A percentile compares a stretch with the other conserved stretches of the same genome.
phyloP scores from a whole-genome alignment of 2,113 vertebrate species.

The Saccopteryx leptura region DNA sequence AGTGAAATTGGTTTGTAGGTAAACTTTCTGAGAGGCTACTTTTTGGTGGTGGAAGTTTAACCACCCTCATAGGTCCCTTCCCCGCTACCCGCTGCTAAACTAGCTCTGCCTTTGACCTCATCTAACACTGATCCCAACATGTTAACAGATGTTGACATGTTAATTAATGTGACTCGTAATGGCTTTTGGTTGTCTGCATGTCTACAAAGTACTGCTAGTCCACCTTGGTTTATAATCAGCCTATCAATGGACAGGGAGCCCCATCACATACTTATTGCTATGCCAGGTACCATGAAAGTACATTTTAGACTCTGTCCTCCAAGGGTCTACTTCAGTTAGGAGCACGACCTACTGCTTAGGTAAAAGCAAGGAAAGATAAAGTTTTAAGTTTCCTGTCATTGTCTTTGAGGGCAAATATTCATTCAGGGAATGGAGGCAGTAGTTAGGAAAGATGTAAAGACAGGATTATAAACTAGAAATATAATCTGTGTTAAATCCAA shows the following conservation, averaged over 20 bases:
- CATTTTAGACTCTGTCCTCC: background rate
- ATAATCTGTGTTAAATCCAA: background rate
- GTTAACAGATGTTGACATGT: background rate
- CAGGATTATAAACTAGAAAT: background rate
- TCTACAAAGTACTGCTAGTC: accelerated
- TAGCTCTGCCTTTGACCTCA: background rate
- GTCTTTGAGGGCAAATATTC: background rate
- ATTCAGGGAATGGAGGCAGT: background rate
- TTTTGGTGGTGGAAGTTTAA: background rate
- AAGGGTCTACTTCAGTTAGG: accelerated
- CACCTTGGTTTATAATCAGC: background rate
- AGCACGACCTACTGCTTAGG: accelerated
- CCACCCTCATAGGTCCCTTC: accelerated
- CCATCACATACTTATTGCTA: accelerated
- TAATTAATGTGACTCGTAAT: accelerated
- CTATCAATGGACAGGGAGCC: accelerated
- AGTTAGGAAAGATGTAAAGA: background rate
- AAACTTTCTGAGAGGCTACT: background rate
- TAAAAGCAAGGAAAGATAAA: background rate
- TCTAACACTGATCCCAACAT: background rate
- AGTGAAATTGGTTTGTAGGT: no score
- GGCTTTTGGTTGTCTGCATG: background rate
- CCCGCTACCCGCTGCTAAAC: no score
- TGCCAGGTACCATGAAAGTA: accelerated
- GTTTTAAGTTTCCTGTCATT: background rate